phyloP scores from a whole-genome alignment of 2,113 vertebrate species.

The Formicarius rufipectus region DNA sequence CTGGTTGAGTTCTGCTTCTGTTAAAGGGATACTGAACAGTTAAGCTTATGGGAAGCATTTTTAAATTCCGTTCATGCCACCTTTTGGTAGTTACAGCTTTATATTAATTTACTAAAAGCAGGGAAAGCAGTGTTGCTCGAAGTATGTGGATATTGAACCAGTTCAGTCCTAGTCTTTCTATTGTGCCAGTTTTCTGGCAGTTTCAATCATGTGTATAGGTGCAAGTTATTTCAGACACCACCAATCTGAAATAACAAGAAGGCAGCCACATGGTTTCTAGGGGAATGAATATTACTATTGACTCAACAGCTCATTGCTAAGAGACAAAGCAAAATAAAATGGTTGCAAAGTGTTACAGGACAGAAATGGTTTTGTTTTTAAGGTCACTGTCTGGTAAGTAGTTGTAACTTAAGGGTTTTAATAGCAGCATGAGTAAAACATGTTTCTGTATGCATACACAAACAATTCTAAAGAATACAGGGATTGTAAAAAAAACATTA shows the following conservation, averaged over 20 bases:
- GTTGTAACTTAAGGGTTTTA: neutral
- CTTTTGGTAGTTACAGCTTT: neutral
- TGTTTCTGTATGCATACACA: neutral
- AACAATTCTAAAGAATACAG: neutral
- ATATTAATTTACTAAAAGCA: neutral
- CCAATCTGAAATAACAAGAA: neutral
- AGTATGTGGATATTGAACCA: neutral
- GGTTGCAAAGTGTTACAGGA: neutral
- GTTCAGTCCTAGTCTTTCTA: neutral
- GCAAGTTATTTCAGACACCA: neutral
- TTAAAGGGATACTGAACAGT: neutral
- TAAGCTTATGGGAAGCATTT: neutral
- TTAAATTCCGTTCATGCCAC: neutral
- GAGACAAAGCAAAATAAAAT: neutral
- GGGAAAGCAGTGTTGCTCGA: neutral
- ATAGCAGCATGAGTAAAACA: neutral
- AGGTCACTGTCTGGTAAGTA: neutral
- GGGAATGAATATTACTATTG: neutral
- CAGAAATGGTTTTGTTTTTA: neutral
- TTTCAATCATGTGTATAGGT: neutral
- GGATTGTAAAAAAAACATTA: neutral
- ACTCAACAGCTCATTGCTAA: neutral
- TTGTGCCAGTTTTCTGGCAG: neutral
- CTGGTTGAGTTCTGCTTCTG: neutral
- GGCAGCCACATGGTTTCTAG: neutral